Evolutionary conservation across 2,888 invertebrate genomes (phyloP).

Genomic region (Lamellibrachia columna): DNA sequence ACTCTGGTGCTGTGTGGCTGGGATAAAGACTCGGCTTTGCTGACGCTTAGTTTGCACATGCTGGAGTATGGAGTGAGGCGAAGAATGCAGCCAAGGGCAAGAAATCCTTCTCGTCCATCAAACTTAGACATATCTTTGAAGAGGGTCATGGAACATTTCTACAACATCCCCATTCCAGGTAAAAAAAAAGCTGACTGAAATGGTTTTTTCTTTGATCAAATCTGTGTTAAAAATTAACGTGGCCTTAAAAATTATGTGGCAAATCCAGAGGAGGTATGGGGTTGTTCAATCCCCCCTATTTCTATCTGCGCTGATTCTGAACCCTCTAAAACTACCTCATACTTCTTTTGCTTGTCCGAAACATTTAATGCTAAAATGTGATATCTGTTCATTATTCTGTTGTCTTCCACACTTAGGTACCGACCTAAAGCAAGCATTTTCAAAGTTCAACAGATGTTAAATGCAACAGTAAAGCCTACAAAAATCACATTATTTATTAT

Average conservation of each 20-base stretch:
- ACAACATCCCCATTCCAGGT: slow-evolving; percentile 40
- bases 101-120: slow-evolving; percentile 43
- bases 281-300: background rate
- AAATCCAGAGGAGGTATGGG: no score
- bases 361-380: no score
- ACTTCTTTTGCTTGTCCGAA: no score
- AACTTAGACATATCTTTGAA: slow-evolving; percentile 42
- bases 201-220: background rate
- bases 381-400: no score
- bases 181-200: background rate
- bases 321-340: no score
- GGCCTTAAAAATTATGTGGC: background rate
- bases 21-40: background rate
- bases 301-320: background rate
- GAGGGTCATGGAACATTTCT: slow-evolving; percentile 50
- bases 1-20: slow-evolving; percentile 25
- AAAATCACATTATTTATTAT: background rate
- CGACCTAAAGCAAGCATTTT: no score
- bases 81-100: background rate
- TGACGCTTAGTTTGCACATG: slow-evolving; percentile 42
- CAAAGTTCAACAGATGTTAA: background rate
- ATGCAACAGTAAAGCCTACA: background rate
- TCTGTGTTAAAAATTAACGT: slow-evolving; percentile 21
- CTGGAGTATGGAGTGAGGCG: slow-evolving; percentile 36
- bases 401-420: no score